These are phyloP conservation scores for Vultur gryphus DNA, from an alignment of 2,797 vertebrate genomes.

Conservation along the genomic window DNA sequence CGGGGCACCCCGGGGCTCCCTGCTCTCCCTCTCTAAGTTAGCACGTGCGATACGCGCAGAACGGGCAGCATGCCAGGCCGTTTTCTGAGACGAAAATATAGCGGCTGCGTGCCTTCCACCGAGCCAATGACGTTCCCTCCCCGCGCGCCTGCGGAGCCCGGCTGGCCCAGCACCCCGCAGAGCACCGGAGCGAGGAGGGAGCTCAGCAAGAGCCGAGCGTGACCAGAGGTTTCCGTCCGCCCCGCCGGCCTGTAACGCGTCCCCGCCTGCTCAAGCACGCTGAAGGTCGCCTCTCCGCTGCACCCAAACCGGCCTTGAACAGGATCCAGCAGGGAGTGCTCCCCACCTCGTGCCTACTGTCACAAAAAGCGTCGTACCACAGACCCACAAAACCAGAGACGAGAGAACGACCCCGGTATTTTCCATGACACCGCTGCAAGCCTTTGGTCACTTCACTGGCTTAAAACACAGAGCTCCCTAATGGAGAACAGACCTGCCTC, in stretches of 20 bases:
- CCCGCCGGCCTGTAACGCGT: accelerated
- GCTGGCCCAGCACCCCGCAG: background rate
- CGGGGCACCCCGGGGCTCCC: background rate
- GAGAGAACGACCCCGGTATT: accelerated
- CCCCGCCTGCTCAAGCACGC: background rate
- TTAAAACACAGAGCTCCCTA: background rate
- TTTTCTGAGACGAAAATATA: background rate
- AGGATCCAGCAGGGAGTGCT: background rate
- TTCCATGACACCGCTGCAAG: background rate
- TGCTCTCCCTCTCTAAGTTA: background rate
- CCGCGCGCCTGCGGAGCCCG: accelerated
- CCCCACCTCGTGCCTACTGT: background rate
- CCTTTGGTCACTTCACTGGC: background rate
- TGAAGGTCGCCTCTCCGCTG: background rate
- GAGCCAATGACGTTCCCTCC: background rate
- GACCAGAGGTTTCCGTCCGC: background rate
- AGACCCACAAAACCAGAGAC: background rate
- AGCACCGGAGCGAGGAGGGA: background rate
- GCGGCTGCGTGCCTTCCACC: background rate
- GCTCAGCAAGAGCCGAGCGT: accelerated
- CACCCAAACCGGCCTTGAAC: accelerated
- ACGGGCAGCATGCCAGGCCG: accelerated
- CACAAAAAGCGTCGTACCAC: background rate
- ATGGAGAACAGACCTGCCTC: background rate
- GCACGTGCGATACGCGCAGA: accelerated